A percentile compares a stretch with the other conserved stretches of the same genome.
These are phyloP conservation scores for Lasioglossum malachurum DNA, from an alignment of 2,888 invertebrate species.

Conservation along the genomic window DNA sequence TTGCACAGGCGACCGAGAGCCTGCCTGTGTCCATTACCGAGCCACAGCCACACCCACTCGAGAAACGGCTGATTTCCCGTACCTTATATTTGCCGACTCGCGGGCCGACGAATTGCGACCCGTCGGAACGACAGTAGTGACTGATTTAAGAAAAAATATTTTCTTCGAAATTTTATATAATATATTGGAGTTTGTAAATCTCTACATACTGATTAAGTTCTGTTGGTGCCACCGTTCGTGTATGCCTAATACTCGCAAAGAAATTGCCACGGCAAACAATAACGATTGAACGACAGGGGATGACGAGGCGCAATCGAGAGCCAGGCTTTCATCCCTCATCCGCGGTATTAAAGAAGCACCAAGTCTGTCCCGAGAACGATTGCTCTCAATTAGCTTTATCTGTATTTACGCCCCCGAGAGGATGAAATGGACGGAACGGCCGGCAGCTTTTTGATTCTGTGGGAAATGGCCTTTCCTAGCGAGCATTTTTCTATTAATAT, in stretches of 20 bases:
- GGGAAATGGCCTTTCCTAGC: not conserved
- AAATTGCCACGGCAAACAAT: constrained; percentile 36
- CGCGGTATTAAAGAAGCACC: constrained; percentile 56
- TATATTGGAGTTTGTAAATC: not conserved
- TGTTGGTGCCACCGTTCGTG: not conserved
- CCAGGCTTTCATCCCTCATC: constrained; percentile 55
- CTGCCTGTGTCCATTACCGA: constrained; percentile 69
- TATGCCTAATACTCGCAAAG: constrained; percentile 25
- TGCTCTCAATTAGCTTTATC: constrained; percentile 76
- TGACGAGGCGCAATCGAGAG: constrained; percentile 53
- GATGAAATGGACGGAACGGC: constrained; percentile 35
- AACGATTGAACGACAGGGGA: constrained; percentile 34
- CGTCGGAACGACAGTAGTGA: not conserved
- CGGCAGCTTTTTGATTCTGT: constrained; percentile 38
- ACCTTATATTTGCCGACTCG: constrained; percentile 62
- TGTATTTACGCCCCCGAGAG: constrained; percentile 68
- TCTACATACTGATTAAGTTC: not conserved
- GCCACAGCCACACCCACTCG: constrained; percentile 52
- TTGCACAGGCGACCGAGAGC: constrained; percentile 68
- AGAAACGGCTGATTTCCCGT: constrained; percentile 61
- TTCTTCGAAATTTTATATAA: not conserved
- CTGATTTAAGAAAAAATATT: not conserved
- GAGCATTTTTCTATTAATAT: not conserved
- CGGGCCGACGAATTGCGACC: constrained; percentile 23
- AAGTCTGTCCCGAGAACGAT: constrained; percentile 59